Evolutionary conservation across 1,140 invertebrate species (phyloP).

Genomic region (Hesperophylax magnus): DNA sequence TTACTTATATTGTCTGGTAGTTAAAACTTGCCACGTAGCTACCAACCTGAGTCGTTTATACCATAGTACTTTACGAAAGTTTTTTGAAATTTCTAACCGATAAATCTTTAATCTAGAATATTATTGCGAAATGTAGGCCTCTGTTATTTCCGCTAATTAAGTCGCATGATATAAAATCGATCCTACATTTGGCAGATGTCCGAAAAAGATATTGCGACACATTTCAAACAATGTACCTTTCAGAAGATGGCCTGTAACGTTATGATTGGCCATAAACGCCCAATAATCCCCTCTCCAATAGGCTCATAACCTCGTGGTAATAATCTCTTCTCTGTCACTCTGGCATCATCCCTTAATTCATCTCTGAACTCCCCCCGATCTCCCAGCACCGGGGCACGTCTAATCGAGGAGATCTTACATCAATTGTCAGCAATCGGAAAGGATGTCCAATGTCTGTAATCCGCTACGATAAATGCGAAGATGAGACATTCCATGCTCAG

Average conservation of each 20-base stretch:
- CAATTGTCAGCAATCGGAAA: conserved; percentile 40
- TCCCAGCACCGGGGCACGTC: not conserved
- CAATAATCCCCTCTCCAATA: conserved; percentile 3
- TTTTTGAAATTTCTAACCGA: too few relatives aligned
- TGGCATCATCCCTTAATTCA: conserved; percentile 26
- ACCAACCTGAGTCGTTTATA: too few relatives aligned
- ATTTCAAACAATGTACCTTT: not conserved
- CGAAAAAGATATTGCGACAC: too few relatives aligned
- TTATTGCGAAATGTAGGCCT: too few relatives aligned
- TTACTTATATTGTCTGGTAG: too few relatives aligned
- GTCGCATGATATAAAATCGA: too few relatives aligned
- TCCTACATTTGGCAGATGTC: too few relatives aligned
- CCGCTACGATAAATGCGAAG: not conserved
- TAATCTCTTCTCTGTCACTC: conserved; percentile 23
- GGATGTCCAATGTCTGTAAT: conserved; percentile 17
- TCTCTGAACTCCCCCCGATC: not conserved
- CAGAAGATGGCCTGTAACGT: not conserved
- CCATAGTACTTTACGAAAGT: too few relatives aligned
- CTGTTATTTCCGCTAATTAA: too few relatives aligned
- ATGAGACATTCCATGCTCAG: not conserved
- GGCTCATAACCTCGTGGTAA: not conserved
- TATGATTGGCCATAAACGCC: conserved; percentile 1
- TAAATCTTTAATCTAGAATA: too few relatives aligned
- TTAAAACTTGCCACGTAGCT: too few relatives aligned
- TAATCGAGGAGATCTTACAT: conserved; percentile 4